Base-by-base conservation (phyloP, 2,888 invertebrate species). In the Megamerina dolium region DNA sequence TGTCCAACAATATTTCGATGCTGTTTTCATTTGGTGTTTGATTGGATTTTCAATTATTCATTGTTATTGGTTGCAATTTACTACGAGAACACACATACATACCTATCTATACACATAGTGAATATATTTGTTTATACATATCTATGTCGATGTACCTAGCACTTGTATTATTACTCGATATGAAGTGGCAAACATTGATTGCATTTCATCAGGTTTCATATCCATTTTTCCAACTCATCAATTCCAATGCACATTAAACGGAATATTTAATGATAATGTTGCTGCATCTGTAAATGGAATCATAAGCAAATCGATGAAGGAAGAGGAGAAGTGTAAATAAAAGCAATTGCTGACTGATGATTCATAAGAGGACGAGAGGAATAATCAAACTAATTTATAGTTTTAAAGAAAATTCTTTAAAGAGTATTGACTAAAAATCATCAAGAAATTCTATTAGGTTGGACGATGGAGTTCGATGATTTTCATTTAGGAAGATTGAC, bases 31-130 rank as follows among this genome's bases (percentile, higher is more conserved):
- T 65, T 64, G 62, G 66, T 65, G 66, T 68, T 66, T 68, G 68
- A 68, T 68, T 68, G 68, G 67, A 65, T 68, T 64, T 64, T 68
- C 65, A 68, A 68, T 68, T 68, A 68, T 68, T 68, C 65, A 68
- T 66, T 64, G 65, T 66, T 68, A 68, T 68, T 68, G 68, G 64
- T 59, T 62, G 65, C 64, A 65, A 65, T 65, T 64, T 64, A 41
- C 38, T 21, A 31, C 27, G 13, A 18, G 26, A 39, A 39, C n/a
- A 33, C 8, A 14, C 13, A 40, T 33, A 40, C 40, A 40, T 23
- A n/a, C n/a, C n/a, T n/a, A n/a, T n/a, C n/a, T n/a, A n/a, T 16
- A 13, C n/a, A 30, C n/a, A 6, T 13, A 10, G 30, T 30, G 10
- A 6, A 30, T 30, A 30, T 37, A 12, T 16, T n/a, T 1, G 34